phyloP scores from a whole-genome alignment of 1,140 invertebrate genomes.

The Caenorhabditis remanei region DNA sequence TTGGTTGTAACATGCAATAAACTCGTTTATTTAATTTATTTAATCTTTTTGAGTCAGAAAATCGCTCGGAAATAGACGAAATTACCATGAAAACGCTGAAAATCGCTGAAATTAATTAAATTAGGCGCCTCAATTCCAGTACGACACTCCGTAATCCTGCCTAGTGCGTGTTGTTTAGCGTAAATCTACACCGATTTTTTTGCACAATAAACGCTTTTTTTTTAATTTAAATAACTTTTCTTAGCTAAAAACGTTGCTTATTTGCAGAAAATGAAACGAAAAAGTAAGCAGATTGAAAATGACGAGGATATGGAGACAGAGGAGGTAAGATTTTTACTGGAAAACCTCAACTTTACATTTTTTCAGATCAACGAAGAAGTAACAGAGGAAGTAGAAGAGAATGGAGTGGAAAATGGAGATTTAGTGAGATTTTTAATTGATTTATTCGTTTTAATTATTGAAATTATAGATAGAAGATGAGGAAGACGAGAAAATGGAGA shows the following conservation, averaged over 20 bases:
- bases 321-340: not conserved
- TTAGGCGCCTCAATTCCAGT: no score
- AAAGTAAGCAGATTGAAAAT: not conserved
- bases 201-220: not conserved
- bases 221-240: no score
- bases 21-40: not conserved
- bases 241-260: no score
- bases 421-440: not conserved
- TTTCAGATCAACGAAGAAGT: not conserved
- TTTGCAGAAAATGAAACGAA: conserved; percentile 25
- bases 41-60: no score
- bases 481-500: not conserved
- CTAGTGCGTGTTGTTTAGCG: not conserved
- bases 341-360: not conserved
- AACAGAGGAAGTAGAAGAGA: not conserved
- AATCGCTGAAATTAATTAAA: no score
- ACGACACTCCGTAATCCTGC: conserved; percentile 1
- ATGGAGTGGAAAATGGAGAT: not conserved
- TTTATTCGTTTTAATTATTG: not conserved
- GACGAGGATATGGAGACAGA: conserved; percentile 1
- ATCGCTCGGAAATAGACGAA: no score
- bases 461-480: conserved; percentile 11
- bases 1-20: not conserved
- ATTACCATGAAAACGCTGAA: no score
- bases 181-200: conserved; percentile 12